phyloP scores from a whole-genome alignment of 2,797 vertebrate species.

The Tenualosa ilisha region DNA sequence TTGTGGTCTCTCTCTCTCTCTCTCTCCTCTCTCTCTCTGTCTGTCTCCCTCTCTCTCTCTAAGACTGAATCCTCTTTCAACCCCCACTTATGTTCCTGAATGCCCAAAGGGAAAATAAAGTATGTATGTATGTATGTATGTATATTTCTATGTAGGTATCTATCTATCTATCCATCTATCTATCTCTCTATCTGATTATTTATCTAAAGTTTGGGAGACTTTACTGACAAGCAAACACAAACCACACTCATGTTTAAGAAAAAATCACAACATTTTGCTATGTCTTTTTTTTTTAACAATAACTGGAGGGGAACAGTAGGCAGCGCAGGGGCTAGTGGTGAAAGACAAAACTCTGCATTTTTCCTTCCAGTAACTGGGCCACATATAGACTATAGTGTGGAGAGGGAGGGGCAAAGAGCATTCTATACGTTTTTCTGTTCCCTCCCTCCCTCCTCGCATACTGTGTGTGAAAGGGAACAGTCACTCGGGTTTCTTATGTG shows the following conservation, averaged over 20 bases:
- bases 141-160: too few species aligned
- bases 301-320: background rate
- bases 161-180: too few species aligned
- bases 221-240: too few species aligned
- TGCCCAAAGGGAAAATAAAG: too few species aligned
- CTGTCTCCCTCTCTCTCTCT: background rate
- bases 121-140: too few species aligned
- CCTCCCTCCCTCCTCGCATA: background rate
- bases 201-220: too few species aligned
- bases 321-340: background rate
- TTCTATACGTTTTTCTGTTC: background rate
- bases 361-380: background rate
- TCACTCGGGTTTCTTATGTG: background rate
- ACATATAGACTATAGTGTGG: background rate
- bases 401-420: background rate
- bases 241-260: too few species aligned
- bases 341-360: background rate
- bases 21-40: background rate
- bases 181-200: too few species aligned
- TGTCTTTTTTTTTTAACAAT: background rate
- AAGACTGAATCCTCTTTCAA: too few species aligned
- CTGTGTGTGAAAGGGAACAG: background rate
- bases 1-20: background rate
- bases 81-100: too few species aligned
- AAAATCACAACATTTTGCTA: too few species aligned